These are phyloP conservation scores for Pseudanteris insignis DNA, from an alignment of 2,888 invertebrate species.

Conservation along the genomic window DNA sequence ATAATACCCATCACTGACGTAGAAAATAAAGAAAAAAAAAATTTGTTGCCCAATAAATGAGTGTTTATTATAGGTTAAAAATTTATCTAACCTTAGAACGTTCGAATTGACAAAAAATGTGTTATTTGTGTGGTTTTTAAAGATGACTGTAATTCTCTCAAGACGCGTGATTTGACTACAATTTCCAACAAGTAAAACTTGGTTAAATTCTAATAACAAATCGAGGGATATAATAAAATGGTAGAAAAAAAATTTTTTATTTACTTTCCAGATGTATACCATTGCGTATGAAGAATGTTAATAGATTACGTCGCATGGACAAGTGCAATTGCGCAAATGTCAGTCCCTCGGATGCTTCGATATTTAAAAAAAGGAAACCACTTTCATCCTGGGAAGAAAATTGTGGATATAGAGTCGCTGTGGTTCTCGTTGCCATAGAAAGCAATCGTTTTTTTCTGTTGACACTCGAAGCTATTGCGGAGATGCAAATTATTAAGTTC, in stretches of 20 bases:
- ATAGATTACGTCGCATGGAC: constrained; percentile 25
- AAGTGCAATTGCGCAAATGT: constrained; percentile 31
- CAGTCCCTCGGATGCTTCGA: constrained; percentile 20
- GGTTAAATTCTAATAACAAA: too few species aligned
- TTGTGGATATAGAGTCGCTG: constrained; percentile 53
- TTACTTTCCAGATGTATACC: background rate
- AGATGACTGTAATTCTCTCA: too few species aligned
- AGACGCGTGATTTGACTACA: too few species aligned
- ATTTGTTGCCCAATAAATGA: too few species aligned
- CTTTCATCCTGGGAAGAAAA: constrained; percentile 52
- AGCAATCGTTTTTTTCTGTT: constrained; percentile 57
- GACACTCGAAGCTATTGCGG: constrained; percentile 55
- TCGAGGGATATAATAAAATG: too few species aligned
- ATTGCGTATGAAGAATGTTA: background rate
- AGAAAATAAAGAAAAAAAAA: too few species aligned
- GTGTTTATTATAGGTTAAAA: too few species aligned
- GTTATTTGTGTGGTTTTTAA: too few species aligned
- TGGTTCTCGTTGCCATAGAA: constrained; percentile 56
- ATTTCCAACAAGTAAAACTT: too few species aligned
- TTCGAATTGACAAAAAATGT: too few species aligned
- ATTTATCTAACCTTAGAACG: too few species aligned
- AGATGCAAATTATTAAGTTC: constrained; percentile 57
- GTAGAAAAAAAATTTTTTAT: background rate
- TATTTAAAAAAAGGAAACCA: constrained; percentile 20
- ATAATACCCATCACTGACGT: too few species aligned